Evolutionary conservation across 1,140 invertebrate species (phyloP).

Genomic region (Drosophila tsacasi): DNA sequence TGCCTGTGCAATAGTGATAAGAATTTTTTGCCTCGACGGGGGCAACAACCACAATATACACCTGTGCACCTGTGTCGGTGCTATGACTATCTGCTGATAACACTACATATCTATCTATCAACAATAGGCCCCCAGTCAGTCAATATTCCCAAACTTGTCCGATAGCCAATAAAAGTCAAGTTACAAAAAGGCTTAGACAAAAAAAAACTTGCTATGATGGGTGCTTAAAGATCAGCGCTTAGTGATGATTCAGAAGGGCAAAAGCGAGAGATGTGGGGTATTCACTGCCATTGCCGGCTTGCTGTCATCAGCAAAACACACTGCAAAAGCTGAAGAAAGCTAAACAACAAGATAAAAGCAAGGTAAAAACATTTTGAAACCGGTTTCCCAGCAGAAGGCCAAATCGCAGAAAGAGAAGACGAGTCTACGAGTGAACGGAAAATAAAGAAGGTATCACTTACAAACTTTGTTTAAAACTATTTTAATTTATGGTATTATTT

Average conservation of each 20-base stretch:
- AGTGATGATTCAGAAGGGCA: slow-evolving; percentile 60
- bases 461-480: background rate
- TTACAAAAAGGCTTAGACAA: background rate
- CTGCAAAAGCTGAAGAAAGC: slow-evolving; percentile 76
- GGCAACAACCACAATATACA: slow-evolving; percentile 28
- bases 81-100: slow-evolving; percentile 24
- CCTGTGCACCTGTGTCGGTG: slow-evolving; percentile 4
- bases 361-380: slow-evolving; percentile 73
- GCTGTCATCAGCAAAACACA: slow-evolving; percentile 73
- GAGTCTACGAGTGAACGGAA: slow-evolving; percentile 22
- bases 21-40: background rate
- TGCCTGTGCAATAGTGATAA: no score
- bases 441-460: slow-evolving; percentile 1
- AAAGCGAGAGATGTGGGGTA: slow-evolving; percentile 11
- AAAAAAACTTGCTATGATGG: slow-evolving; percentile 24
- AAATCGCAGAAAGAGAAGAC: slow-evolving; percentile 43
- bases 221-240: slow-evolving; percentile 28
- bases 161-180: slow-evolving; percentile 8
- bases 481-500: no score
- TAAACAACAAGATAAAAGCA: slow-evolving; percentile 67
- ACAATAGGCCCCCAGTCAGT: slow-evolving; percentile 4
- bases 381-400: slow-evolving; percentile 75
- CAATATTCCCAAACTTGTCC: slow-evolving; percentile 20
- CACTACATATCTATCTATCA: slow-evolving; percentile 10
- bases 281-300: slow-evolving; percentile 47